These are phyloP conservation scores for Bradypus variegatus DNA, from an alignment of 2,797 vertebrate species.

Conservation along the genomic window DNA sequence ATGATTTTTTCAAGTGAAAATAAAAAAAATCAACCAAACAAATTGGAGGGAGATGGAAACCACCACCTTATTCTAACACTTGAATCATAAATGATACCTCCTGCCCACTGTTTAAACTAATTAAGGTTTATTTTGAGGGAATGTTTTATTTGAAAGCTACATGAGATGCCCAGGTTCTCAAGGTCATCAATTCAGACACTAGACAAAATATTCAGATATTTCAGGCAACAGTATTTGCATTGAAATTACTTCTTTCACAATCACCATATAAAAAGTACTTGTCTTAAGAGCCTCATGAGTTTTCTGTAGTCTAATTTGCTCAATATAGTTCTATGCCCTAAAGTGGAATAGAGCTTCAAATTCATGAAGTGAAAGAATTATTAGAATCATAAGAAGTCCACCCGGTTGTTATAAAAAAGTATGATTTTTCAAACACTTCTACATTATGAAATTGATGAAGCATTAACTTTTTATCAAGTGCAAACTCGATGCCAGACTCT, in stretches of 20 bases:
- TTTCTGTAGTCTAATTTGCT: neutral
- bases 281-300: neutral
- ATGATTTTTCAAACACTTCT: neutral
- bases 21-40: constrained; percentile 10
- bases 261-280: neutral
- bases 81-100: neutral
- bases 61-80: neutral
- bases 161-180: neutral
- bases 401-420: neutral
- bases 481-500: neutral
- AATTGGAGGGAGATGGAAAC: neutral
- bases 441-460: neutral
- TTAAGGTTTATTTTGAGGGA: neutral
- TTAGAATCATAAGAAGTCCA: neutral
- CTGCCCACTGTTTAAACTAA: neutral
- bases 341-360: neutral
- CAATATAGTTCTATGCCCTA: neutral
- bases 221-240: neutral
- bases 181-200: neutral
- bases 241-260: neutral
- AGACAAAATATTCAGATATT: neutral
- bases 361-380: constrained; percentile 7
- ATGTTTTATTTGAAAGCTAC: neutral
- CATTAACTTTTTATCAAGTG: neutral
- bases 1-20: neutral